phyloP scores from a whole-genome alignment of 1,140 invertebrate genomes.

The Rhopalosiphum maidis region DNA sequence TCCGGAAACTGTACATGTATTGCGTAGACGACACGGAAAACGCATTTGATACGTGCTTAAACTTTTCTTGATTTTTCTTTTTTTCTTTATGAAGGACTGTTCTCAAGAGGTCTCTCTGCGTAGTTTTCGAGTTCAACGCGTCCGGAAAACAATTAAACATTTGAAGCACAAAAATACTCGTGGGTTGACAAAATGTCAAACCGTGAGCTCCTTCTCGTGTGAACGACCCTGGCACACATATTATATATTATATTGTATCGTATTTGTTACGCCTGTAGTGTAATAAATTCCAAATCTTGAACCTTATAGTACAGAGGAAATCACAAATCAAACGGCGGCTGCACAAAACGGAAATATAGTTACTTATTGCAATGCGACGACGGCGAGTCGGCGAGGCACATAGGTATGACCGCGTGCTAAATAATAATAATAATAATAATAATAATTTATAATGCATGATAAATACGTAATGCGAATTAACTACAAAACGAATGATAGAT shows the following conservation, averaged over 20 bases:
- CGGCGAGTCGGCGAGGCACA: not conserved
- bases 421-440: too few relatives aligned
- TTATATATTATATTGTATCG: not conserved
- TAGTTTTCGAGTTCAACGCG: not conserved
- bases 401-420: not conserved
- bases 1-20: not conserved
- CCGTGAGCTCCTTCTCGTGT: not conserved
- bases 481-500: not conserved
- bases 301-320: not conserved
- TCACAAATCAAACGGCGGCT: constrained; percentile 25
- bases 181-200: constrained; percentile 46
- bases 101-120: not conserved
- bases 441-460: not conserved
- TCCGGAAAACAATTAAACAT: not conserved
- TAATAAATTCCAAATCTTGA: not conserved
- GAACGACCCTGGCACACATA: constrained; percentile 25
- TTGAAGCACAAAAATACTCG: not conserved
- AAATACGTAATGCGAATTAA: not conserved
- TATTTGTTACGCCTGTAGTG: constrained; percentile 8
- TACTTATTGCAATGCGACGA: not conserved
- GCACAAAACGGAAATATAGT: constrained; percentile 14
- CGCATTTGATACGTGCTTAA: constrained; percentile 17
- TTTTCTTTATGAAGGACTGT: not conserved
- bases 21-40: not conserved
- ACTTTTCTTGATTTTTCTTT: not conserved